Conservation (phyloP, 2,797 vertebrate species). For the Microhierax caerulescens region DNA sequence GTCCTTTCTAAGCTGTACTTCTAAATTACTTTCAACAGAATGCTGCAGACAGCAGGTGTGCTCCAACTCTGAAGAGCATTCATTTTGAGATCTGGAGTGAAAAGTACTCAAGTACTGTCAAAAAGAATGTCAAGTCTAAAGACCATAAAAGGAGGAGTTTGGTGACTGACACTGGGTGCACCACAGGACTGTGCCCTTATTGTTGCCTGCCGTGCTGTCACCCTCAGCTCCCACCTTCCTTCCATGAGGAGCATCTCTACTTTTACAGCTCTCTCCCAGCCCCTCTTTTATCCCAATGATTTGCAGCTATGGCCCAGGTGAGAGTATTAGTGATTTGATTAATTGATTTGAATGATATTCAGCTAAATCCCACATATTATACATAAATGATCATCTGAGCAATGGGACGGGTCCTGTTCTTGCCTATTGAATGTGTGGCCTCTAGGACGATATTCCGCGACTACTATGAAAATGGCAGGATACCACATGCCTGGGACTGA, state of each 20-base stretch:
- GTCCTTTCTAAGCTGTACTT: not conserved
- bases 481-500: not conserved
- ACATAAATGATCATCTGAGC: not conserved
- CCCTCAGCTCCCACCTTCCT: not conserved
- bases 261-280: not conserved
- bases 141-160: not conserved
- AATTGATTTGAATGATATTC: not conserved
- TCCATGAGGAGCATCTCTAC: not conserved
- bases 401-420: not conserved
- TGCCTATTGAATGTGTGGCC: not conserved
- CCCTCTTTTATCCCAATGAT: not conserved
- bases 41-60: not conserved
- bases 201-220: not conserved
- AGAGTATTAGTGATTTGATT: not conserved
- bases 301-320: not conserved
- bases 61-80: not conserved
- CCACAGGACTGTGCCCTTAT: fast-evolving
- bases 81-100: not conserved
- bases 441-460: not conserved
- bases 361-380: not conserved
- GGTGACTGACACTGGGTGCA: too few species aligned
- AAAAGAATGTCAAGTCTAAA: not conserved
- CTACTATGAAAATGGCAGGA: not conserved
- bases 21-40: not conserved
- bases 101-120: not conserved